phyloP scores from a whole-genome alignment of 2,797 vertebrate species.

The Diceros bicornis region DNA sequence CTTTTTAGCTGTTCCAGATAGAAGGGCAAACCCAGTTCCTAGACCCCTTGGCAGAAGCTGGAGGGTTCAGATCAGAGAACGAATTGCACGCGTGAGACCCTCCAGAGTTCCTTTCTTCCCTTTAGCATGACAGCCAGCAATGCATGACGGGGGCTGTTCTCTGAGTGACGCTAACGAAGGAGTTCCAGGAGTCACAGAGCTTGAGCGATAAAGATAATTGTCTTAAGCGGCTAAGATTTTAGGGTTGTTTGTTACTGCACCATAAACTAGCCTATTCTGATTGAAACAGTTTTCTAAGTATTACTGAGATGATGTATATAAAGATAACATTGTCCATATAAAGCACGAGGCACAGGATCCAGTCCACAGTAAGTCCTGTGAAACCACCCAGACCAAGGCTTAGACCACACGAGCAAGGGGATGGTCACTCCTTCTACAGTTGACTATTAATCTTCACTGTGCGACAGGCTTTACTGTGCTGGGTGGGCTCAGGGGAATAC shows the following conservation, averaged over 20 bases:
- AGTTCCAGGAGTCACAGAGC: neutral
- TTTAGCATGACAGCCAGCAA: neutral
- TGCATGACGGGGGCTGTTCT: rapidly evolving
- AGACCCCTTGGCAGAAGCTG: neutral
- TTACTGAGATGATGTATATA: rapidly evolving
- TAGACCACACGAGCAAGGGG: neutral
- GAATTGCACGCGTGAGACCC: rapidly evolving
- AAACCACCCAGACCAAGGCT: rapidly evolving
- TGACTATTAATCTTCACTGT: neutral
- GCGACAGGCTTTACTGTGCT: neutral
- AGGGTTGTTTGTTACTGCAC: too few relatives aligned
- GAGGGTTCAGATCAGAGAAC: neutral
- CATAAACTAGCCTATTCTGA: too few relatives aligned
- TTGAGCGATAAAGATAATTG: neutral
- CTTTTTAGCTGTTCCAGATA: neutral
- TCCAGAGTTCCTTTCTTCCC: too few relatives aligned
- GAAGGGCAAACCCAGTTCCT: neutral
- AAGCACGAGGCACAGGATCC: neutral
- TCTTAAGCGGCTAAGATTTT: neutral
- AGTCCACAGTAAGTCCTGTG: rapidly evolving
- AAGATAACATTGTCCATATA: neutral
- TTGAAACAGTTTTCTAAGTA: neutral
- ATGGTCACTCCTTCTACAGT: neutral
- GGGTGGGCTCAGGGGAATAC: neutral
- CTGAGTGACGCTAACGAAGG: neutral